Percentiles rank a stretch among this genome's conserved stretches.
These are phyloP conservation scores for Coptodon bakossiorum DNA, from an alignment of 2,113 vertebrate genomes.

Conservation along the genomic window DNA sequence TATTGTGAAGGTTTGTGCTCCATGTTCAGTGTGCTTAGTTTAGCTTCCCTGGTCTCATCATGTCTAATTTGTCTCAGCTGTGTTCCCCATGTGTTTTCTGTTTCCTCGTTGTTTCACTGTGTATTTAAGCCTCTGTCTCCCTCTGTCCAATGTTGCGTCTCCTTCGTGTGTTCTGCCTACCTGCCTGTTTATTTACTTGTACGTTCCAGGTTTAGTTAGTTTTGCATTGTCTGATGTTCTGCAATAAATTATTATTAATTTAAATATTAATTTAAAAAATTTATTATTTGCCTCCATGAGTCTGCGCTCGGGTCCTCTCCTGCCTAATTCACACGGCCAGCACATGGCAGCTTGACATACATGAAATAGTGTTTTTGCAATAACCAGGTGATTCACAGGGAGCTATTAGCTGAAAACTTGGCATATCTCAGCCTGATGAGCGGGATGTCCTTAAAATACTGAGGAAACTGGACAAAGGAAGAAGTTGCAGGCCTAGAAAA, in stretches of 20 bases:
- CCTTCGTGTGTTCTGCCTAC: fast-evolving
- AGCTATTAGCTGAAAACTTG: not conserved
- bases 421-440: not conserved
- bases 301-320: not conserved
- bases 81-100: not conserved
- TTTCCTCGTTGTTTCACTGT: fast-evolving
- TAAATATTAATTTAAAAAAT: not conserved
- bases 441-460: not conserved
- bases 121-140: not conserved
- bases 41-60: not conserved
- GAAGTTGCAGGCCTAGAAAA: not conserved
- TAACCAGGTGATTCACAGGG: not conserved
- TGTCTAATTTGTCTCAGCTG: not conserved
- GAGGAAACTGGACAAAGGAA: not conserved
- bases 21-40: not conserved
- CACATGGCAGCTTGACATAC: not conserved
- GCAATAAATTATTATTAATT: not conserved
- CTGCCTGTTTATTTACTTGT: not conserved
- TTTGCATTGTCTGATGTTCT: not conserved
- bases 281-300: not conserved
- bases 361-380: not conserved
- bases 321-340: not conserved
- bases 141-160: not conserved
- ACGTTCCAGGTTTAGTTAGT: not conserved
- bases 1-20: not conserved